Base-by-base conservation (phyloP, 2,888 invertebrate genomes). In the Patella pellucida region DNA sequence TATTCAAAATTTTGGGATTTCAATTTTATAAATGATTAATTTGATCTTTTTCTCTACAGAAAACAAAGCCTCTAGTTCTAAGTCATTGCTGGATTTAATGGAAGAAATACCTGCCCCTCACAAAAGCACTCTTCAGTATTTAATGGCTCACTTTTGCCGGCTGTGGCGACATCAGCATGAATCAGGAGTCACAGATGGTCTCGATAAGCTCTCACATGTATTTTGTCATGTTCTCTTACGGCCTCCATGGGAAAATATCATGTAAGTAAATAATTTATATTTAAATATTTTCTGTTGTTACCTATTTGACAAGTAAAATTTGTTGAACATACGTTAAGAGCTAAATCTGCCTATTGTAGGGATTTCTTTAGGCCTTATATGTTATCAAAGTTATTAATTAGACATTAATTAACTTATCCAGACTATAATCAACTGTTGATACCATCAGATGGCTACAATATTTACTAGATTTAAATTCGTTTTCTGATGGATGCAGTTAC, bases 211-310 rank as follows among this genome's bases (percentile, higher is more conserved):
- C 73, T 92, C 94, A 71, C 94, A 95, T 91, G 94, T 94, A 69
- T 93, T 95, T 85, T 94, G 94, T 90, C 94, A 95, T 88, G 94
- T 95, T 83, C 92, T 95, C 72, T 91, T 95, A 68, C 92, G 95
- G 79, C 95, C 95, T 27, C 94, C 94, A 9, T 95, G 95, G 95
- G 94, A 95, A 67, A 92, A 94, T 85, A 95, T 95, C 81, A 93
- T 94, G 94, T 95, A 92, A 93, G 93, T 92, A 12, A 51, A 14
- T 5, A 19, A 67, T 11, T n/a, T 31, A 62, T 2, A 16, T 54
- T 16, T 31, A 19, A 14, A 50, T 19, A 16, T 68, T 7, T 41
- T 41, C 9, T 9, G 41, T 41, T 41, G 7, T 41, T 7, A 41
- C 41, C 41, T 9, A 41, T 41, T 41, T 41, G 41, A 41, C 41